phyloP scores from a whole-genome alignment of 2,113 vertebrate species.

The Oenanthe oenanthe region DNA sequence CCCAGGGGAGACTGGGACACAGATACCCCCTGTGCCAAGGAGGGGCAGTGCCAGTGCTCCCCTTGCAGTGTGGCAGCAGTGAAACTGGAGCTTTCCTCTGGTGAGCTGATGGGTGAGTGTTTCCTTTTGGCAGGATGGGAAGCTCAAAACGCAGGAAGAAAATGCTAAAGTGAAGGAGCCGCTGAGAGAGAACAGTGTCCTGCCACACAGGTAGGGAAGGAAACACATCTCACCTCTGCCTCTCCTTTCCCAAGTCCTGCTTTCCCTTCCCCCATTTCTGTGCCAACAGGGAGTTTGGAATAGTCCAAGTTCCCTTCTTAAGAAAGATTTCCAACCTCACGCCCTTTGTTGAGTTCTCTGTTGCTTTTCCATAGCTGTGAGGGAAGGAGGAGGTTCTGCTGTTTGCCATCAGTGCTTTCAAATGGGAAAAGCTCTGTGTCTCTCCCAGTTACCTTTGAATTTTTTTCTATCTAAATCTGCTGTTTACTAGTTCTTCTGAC shows the following conservation, averaged over 20 bases:
- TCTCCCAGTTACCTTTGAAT: background rate
- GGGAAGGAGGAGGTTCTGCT: background rate
- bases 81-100: background rate
- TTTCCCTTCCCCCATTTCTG: background rate
- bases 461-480: background rate
- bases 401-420: background rate
- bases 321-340: background rate
- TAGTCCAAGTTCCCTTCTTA: background rate
- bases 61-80: background rate
- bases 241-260: background rate
- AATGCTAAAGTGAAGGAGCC: conserved; percentile 52
- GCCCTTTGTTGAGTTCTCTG: background rate
- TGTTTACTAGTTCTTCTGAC: background rate
- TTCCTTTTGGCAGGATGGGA: conserved; percentile 72
- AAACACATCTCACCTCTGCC: background rate
- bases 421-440: too few relatives aligned
- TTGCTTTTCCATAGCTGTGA: background rate
- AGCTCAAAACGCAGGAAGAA: conserved; percentile 71
- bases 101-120: background rate
- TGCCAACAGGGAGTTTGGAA: background rate
- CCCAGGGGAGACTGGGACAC: background rate
- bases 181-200: conserved; percentile 59
- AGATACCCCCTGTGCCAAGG: background rate
- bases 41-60: rapidly evolving
- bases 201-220: conserved; percentile 41